A percentile compares a stretch with the other conserved stretches of the same genome.
phyloP scores from a whole-genome alignment of 2,113 vertebrate species.

The Centropus bengalensis region DNA sequence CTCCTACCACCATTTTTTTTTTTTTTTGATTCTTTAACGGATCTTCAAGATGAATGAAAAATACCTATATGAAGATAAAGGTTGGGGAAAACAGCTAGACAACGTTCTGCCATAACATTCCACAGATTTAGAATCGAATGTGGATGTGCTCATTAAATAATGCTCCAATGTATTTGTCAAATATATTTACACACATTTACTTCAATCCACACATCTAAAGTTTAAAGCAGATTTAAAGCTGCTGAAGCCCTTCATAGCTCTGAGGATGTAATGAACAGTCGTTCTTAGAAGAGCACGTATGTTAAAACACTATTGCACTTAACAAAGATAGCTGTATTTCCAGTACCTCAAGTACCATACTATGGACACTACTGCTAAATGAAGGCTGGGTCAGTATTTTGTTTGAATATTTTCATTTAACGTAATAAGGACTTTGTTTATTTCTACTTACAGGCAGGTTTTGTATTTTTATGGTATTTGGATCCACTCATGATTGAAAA shows the following conservation, averaged over 20 bases:
- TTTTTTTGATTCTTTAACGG: background rate
- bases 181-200: background rate
- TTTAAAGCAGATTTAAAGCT: background rate
- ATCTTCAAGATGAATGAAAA: background rate
- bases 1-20: background rate
- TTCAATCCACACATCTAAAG: background rate
- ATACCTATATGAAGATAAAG: background rate
- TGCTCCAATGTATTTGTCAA: background rate
- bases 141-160: background rate
- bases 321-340: background rate
- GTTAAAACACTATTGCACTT: background rate
- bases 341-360: background rate
- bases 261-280: background rate
- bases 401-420: background rate
- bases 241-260: background rate
- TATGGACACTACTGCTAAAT: background rate
- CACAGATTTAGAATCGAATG: background rate
- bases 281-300: background rate
- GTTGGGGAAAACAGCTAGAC: background rate
- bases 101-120: background rate
- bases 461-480: background rate
- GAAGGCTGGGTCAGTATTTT: background rate
- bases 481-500: background rate
- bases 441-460: background rate
- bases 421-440: background rate